Percentiles rank a stretch among this genome's conserved stretches.
Evolutionary conservation across 2,888 invertebrate species (phyloP).

Genomic region (Hyppa rectilinea): DNA sequence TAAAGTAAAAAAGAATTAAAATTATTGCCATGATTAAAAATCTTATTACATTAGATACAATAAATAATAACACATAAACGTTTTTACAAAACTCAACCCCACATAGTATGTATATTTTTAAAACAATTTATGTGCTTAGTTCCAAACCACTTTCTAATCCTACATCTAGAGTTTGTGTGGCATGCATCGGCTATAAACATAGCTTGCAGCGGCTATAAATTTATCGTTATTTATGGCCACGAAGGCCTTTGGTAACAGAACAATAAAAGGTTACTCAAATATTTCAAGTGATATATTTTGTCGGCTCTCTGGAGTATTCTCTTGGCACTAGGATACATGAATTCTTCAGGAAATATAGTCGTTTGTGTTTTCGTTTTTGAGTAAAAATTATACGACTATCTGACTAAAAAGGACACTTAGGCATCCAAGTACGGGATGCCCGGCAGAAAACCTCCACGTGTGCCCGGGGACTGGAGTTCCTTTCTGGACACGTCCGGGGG

Average conservation of each 20-base stretch:
- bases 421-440: too few relatives aligned
- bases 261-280: slow-evolving; percentile 48
- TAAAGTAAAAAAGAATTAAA: too few relatives aligned
- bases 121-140: slow-evolving; percentile 34
- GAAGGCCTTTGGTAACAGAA: slow-evolving; percentile 48
- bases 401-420: too few relatives aligned
- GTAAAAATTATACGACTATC: too few relatives aligned
- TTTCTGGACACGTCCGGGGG: too few relatives aligned
- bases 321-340: background rate
- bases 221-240: slow-evolving; percentile 51
- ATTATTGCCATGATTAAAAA: too few relatives aligned
- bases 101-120: slow-evolving; percentile 34
- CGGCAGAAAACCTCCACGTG: too few relatives aligned
- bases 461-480: too few relatives aligned
- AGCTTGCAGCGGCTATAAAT: slow-evolving; percentile 56
- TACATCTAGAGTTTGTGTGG: slow-evolving; percentile 45
- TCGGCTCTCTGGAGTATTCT: background rate
- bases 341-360: slow-evolving; percentile 6
- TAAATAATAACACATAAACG: too few relatives aligned
- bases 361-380: too few relatives aligned
- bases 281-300: slow-evolving; percentile 33
- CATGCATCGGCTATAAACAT: slow-evolving; percentile 61
- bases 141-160: slow-evolving; percentile 34
- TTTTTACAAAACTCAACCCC: too few relatives aligned
- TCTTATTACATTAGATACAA: too few relatives aligned